These are phyloP conservation scores for Lateolabrax maculatus DNA, from an alignment of 2,797 vertebrate species.

Conservation along the genomic window DNA sequence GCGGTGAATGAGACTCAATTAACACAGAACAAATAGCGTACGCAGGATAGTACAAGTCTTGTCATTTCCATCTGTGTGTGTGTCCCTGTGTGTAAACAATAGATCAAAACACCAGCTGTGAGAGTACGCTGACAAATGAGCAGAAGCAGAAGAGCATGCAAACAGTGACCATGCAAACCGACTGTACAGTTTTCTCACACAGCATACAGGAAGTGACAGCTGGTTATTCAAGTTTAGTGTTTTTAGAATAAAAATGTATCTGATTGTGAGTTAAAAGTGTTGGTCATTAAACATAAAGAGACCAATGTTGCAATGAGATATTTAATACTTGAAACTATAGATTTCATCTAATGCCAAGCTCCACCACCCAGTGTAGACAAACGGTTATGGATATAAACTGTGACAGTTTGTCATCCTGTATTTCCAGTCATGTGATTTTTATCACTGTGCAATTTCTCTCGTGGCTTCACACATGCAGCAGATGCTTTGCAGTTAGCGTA, in stretches of 20 bases:
- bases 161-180: slow-evolving; percentile 48
- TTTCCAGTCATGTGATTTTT: slow-evolving; percentile 31
- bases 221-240: background rate
- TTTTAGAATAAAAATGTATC: too few species aligned
- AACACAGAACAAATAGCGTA: slow-evolving; percentile 34
- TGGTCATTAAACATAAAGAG: background rate
- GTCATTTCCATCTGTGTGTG: slow-evolving; percentile 61
- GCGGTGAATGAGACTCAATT: slow-evolving; percentile 31
- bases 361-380: background rate
- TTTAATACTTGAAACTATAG: background rate
- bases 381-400: background rate
- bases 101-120: slow-evolving; percentile 64
- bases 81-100: slow-evolving; percentile 55
- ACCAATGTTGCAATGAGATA: background rate
- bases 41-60: slow-evolving; percentile 31
- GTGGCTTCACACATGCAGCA: slow-evolving; percentile 26
- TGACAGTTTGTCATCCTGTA: background rate
- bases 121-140: slow-evolving; percentile 33
- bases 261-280: background rate
- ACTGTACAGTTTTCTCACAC: background rate
- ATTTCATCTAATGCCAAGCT: background rate
- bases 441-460: slow-evolving; percentile 3
- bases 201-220: slow-evolving; percentile 18
- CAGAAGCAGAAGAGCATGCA: slow-evolving; percentile 16
- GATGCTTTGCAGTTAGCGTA: slow-evolving; percentile 36